These are phyloP conservation scores for Archips crataeganus DNA, from an alignment of 2,888 invertebrate species.

Conservation along the genomic window DNA sequence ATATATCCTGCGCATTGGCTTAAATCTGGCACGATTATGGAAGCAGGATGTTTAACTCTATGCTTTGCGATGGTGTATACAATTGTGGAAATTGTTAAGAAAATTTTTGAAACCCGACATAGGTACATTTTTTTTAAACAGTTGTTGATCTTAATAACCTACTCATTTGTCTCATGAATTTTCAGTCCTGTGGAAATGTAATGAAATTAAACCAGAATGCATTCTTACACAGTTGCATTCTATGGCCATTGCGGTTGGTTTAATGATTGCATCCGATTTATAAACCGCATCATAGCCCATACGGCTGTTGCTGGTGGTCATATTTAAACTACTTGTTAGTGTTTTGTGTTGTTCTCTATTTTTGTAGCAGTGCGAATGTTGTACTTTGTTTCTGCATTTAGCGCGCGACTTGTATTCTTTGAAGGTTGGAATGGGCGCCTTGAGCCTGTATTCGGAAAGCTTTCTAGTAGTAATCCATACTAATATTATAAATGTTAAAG, in stretches of 20 bases:
- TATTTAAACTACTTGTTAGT: neutral
- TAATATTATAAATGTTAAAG: too few relatives aligned
- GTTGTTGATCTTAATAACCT: neutral
- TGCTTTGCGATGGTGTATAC: neutral
- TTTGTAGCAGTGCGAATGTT: conserved; percentile 33
- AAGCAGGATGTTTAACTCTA: neutral
- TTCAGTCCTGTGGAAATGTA: neutral
- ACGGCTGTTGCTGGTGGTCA: neutral
- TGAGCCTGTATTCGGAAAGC: neutral
- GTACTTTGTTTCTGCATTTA: conserved; percentile 16
- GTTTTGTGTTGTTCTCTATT: neutral
- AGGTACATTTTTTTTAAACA: neutral
- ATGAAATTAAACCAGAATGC: neutral
- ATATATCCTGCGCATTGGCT: too few relatives aligned
- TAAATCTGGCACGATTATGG: neutral
- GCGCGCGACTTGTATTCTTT: conserved; percentile 30
- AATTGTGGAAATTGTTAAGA: neutral
- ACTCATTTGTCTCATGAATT: neutral
- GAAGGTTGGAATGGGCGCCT: neutral
- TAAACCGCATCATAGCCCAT: neutral
- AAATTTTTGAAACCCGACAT: neutral
- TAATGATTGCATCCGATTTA: conserved; percentile 5
- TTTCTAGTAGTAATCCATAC: neutral
- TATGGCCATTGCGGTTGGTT: neutral
- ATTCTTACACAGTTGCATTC: neutral